Conservation (phyloP, 2,113 vertebrate genomes). For the Cololabis saira region DNA sequence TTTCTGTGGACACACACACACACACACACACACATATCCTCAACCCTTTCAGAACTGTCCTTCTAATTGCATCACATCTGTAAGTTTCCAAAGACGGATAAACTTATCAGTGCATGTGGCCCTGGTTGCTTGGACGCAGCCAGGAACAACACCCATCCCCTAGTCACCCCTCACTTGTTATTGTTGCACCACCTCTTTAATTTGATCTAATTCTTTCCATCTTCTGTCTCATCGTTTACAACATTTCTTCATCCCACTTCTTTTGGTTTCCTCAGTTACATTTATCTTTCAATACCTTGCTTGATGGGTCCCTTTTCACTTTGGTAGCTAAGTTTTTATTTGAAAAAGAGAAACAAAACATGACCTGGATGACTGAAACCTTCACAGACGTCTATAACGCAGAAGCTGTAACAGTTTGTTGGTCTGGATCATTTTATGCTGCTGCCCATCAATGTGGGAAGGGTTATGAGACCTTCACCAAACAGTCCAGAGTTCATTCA, state of each 20-base stretch:
- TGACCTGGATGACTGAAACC: no score
- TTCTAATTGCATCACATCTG: not conserved
- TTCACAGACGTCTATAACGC: no score
- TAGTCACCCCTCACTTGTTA: conserved; percentile 10
- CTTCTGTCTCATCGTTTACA: conserved; percentile 32
- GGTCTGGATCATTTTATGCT: no score
- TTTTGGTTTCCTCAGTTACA: conserved; percentile 26
- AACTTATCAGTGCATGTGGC: conserved; percentile 30
- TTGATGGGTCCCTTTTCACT: no score
- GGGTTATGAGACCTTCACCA: no score
- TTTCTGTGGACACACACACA: conserved; percentile 5
- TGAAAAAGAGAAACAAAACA: no score
- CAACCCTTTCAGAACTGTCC: conserved; percentile 4
- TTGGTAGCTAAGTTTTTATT: not conserved
- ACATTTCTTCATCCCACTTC: conserved; percentile 6
- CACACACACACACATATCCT: conserved; percentile 6
- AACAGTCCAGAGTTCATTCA: no score
- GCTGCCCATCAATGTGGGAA: no score
- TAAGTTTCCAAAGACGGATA: conserved; percentile 42
- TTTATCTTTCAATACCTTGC: not conserved
- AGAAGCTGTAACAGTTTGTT: no score
- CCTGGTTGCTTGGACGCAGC: conserved; percentile 18
- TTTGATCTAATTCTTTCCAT: conserved; percentile 55
- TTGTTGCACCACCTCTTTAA: conserved; percentile 48
- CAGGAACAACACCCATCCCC: conserved; percentile 1